A percentile compares a stretch with the other conserved stretches of the same genome.
These are phyloP conservation scores for Macrotus californicus DNA, from an alignment of 2,113 vertebrate species.

Conservation along the genomic window DNA sequence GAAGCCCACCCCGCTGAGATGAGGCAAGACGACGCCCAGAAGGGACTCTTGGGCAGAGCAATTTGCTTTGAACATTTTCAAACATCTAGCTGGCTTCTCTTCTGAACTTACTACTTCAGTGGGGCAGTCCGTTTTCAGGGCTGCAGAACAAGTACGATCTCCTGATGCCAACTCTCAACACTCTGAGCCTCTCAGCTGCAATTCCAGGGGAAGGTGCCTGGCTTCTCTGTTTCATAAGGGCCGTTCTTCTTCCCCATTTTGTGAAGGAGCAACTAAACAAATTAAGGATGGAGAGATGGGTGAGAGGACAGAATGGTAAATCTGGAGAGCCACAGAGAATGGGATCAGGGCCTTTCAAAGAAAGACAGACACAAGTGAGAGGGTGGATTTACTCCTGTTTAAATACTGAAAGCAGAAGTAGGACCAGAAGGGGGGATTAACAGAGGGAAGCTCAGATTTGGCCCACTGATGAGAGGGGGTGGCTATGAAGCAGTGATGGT, in stretches of 20 bases:
- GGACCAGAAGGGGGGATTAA: background rate
- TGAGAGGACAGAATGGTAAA: background rate
- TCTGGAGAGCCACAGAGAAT: background rate
- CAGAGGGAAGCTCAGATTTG: background rate
- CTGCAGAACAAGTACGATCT: background rate
- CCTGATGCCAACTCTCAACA: background rate
- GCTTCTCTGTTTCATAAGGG: background rate
- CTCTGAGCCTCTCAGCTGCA: background rate
- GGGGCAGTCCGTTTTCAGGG: background rate
- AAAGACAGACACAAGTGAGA: background rate
- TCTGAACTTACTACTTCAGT: background rate
- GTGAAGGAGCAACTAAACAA: background rate
- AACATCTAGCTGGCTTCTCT: background rate
- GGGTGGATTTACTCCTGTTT: background rate
- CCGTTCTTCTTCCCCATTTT: background rate
- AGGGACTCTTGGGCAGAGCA: background rate
- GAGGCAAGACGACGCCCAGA: background rate
- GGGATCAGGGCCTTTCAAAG: background rate
- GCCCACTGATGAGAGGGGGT: background rate
- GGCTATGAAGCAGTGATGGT: background rate
- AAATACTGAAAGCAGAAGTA: background rate
- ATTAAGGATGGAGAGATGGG: background rate
- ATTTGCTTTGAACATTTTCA: constrained; percentile 27
- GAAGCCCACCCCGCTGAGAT: background rate
- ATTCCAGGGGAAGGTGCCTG: background rate